Conservation (phyloP, 2,113 vertebrate genomes). For the Equus quagga region DNA sequence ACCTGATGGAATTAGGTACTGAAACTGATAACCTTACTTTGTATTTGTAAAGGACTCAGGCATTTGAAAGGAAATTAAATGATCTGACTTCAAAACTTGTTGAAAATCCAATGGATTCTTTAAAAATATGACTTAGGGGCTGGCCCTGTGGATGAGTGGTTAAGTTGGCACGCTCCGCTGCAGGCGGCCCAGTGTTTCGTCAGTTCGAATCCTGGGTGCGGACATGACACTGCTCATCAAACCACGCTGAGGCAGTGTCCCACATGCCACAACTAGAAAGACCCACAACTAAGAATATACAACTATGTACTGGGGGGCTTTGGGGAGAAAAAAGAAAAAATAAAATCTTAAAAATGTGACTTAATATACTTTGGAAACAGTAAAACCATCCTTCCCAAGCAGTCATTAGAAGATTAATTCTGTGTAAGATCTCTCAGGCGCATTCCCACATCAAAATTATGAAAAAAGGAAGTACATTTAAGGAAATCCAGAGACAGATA, state of each 20-base stretch:
- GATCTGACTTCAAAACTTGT: background rate
- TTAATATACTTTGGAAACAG: background rate
- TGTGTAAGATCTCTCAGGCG: background rate
- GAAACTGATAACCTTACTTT: background rate
- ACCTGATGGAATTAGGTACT: background rate
- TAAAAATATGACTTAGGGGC: background rate
- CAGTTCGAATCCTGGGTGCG: no score
- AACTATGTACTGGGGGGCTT: no score
- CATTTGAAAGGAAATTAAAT: slow-evolving; percentile 32
- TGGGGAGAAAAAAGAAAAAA: no score
- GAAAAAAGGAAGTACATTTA: background rate
- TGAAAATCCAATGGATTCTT: background rate
- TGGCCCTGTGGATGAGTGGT: no score
- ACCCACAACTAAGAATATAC: no score
- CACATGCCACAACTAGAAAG: no score
- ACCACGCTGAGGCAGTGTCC: no score
- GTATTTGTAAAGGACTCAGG: background rate
- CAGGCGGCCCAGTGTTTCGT: no score
- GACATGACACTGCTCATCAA: no score
- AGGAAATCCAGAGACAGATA: background rate
- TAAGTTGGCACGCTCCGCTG: no score
- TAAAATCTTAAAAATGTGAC: background rate
- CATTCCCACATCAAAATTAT: background rate
- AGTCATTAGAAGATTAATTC: background rate
- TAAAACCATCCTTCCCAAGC: background rate